These are phyloP conservation scores for Miltochrista miniata DNA, from an alignment of 2,888 invertebrate species.

Conservation along the genomic window DNA sequence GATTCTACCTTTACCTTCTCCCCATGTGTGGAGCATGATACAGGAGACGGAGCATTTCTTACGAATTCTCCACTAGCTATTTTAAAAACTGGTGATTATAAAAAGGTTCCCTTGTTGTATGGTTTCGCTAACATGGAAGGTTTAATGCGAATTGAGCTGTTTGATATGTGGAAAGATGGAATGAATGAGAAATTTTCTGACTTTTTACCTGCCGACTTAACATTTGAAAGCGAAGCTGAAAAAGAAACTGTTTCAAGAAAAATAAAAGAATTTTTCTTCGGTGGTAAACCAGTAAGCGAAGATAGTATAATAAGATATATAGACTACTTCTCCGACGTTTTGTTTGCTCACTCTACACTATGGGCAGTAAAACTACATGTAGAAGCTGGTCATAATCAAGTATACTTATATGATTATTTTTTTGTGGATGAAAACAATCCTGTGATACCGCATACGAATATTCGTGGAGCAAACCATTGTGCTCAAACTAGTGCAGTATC, in stretches of 20 bases:
- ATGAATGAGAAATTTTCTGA: conserved; percentile 59
- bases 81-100: conserved; percentile 38
- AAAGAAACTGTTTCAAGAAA: conserved; percentile 38
- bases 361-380: conserved; percentile 34
- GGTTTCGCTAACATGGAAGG: conserved; percentile 61
- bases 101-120: conserved; percentile 48
- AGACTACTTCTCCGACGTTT: conserved; percentile 44
- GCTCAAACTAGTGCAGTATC: conserved; percentile 33
- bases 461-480: conserved; percentile 45
- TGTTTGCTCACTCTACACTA: conserved; percentile 36
- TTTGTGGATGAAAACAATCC: conserved; percentile 37
- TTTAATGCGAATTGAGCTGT: conserved; percentile 37
- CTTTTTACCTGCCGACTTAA: conserved; percentile 54
- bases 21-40: conserved; percentile 8
- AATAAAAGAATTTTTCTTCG: conserved; percentile 51
- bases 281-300: conserved; percentile 30
- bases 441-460: conserved; percentile 28
- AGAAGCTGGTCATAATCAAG: conserved; percentile 36
- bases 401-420: conserved; percentile 47
- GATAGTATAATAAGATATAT: conserved; percentile 38
- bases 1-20: background rate
- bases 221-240: conserved; percentile 38
- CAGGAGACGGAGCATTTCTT: too few species aligned
- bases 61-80: conserved; percentile 46
- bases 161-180: conserved; percentile 41